Conservation (phyloP, 23 tunicate genomes). For the Ascidia mentula region DNA sequence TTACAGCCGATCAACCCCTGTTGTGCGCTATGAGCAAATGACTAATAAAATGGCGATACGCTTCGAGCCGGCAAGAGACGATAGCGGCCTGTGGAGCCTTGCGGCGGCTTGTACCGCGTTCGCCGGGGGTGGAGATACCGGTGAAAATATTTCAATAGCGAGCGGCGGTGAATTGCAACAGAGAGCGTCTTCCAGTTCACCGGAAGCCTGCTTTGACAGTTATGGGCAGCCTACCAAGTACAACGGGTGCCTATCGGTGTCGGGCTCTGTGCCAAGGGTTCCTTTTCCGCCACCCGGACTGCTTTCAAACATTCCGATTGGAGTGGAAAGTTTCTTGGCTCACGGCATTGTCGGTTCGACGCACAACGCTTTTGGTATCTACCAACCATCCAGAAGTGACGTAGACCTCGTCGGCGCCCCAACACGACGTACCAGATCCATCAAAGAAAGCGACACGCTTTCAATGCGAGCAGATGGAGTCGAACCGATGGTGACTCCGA, state of each 20-base stretch:
- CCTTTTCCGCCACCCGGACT: background rate
- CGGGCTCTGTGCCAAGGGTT: background rate
- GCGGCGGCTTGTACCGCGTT: slow-evolving; percentile 18
- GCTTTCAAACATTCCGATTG: background rate
- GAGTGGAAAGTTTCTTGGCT: too few relatives aligned
- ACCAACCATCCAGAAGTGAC: too few relatives aligned
- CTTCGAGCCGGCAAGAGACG: slow-evolving; percentile 20
- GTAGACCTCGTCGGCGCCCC: too few relatives aligned
- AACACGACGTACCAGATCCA: too few relatives aligned
- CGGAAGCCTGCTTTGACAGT: background rate
- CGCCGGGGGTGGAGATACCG: background rate
- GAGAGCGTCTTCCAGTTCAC: background rate
- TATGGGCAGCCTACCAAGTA: background rate
- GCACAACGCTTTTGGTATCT: too few relatives aligned
- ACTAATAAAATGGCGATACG: slow-evolving; percentile 29
- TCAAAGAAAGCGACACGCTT: too few relatives aligned
- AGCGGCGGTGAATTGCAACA: background rate
- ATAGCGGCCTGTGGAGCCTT: slow-evolving; percentile 21
- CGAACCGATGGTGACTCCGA: too few relatives aligned
- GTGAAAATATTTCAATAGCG: background rate
- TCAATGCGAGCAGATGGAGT: too few relatives aligned
- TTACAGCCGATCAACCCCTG: too few relatives aligned
- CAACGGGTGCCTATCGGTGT: background rate
- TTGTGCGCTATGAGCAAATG: background rate
- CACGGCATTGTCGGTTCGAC: too few relatives aligned